Evolutionary conservation across 2,113 vertebrate genomes (phyloP).

Genomic region (Ptilorrhoa leucosticta): DNA sequence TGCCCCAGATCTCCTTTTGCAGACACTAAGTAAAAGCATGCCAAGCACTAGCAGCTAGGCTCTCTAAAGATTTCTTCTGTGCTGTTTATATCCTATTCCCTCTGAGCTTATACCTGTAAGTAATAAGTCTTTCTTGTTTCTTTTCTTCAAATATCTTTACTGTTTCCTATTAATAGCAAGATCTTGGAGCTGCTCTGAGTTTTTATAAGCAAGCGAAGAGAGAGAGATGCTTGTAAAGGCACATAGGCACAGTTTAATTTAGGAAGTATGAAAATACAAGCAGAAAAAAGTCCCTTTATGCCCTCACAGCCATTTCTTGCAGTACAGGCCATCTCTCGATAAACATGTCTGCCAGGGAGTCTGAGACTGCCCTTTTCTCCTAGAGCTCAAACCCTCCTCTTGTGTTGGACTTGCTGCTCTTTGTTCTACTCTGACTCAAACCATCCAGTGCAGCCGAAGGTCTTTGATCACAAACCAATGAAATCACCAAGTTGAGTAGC

Average conservation of each 20-base stretch:
- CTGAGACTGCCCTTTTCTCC: neutral
- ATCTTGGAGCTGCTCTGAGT: neutral
- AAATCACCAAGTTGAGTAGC: neutral
- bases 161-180: neutral
- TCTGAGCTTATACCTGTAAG: neutral
- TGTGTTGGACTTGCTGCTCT: neutral
- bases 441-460: neutral
- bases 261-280: neutral
- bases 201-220: neutral
- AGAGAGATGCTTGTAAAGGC: neutral
- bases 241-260: neutral
- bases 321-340: neutral
- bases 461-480: neutral
- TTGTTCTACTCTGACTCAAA: neutral
- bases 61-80: neutral
- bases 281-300: neutral
- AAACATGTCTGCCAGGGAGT: neutral
- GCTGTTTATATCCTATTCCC: neutral
- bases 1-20: neutral
- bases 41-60: neutral
- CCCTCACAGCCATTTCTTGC: neutral
- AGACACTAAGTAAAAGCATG: neutral
- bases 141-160: neutral
- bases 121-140: neutral
- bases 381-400: neutral